These are phyloP conservation scores for Dipus sagitta DNA, from an alignment of 2,797 vertebrate genomes.

Conservation along the genomic window DNA sequence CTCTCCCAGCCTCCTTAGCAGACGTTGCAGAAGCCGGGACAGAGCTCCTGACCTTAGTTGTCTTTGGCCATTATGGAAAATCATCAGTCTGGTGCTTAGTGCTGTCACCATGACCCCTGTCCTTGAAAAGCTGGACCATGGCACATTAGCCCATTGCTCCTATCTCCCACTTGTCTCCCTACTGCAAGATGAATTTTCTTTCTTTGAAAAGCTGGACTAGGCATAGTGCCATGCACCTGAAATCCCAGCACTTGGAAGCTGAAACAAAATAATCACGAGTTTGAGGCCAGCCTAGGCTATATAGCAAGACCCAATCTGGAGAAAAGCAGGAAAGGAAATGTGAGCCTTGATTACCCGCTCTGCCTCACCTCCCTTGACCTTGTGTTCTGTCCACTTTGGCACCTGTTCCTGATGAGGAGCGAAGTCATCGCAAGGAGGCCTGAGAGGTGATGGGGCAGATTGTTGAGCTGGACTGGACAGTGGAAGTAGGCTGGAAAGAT, in stretches of 20 bases:
- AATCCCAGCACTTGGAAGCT: not conserved
- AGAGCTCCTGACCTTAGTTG: constrained; percentile 18
- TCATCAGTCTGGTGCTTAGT: not conserved
- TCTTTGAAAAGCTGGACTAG: not conserved
- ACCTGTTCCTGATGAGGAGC: not conserved
- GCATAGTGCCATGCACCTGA: not conserved
- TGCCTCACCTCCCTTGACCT: not conserved
- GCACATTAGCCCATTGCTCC: not conserved
- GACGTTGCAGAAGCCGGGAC: not conserved
- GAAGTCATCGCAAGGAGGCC: not conserved
- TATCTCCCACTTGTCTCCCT: not conserved
- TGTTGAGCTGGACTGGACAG: not conserved
- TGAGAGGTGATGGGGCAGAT: not conserved
- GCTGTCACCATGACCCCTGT: not conserved
- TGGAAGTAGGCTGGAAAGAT: not conserved
- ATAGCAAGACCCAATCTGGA: not conserved
- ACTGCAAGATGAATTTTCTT: not conserved
- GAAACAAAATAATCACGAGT: not conserved
- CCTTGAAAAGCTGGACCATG: rapidly evolving
- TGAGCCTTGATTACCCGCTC: not conserved
- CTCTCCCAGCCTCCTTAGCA: not conserved
- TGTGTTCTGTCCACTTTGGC: not conserved
- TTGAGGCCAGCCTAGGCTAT: not conserved
- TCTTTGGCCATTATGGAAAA: not conserved
- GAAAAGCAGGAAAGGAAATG: not conserved